These are phyloP conservation scores for Nanorana parkeri DNA, from an alignment of 2,113 vertebrate genomes.

Conservation along the genomic window DNA sequence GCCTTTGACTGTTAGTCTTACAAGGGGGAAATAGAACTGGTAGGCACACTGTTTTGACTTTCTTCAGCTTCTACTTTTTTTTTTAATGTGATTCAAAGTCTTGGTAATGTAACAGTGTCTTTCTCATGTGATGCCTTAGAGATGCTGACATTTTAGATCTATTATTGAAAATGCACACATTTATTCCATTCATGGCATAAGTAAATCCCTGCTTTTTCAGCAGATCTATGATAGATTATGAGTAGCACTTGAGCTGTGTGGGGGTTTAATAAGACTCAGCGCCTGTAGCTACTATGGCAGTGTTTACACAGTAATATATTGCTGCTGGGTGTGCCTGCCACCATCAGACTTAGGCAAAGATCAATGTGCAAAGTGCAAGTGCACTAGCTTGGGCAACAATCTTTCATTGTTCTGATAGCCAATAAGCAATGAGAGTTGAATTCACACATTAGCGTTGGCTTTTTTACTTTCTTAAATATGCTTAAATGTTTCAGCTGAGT, in stretches of 20 bases:
- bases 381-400: not conserved
- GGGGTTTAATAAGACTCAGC: not conserved
- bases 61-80: not conserved
- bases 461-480: not conserved
- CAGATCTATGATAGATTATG: not conserved
- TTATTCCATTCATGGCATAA: not conserved
- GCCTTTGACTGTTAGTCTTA: not conserved
- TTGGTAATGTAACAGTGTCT: not conserved
- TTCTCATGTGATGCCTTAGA: not conserved
- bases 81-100: not conserved
- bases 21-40: conserved; percentile 13
- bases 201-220: not conserved
- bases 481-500: not conserved
- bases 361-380: not conserved
- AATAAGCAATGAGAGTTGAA: not conserved
- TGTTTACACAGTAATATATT: not conserved
- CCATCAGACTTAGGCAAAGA: not conserved
- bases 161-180: not conserved
- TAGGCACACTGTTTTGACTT: not conserved
- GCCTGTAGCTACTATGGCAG: conserved; percentile 14
- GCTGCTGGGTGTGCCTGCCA: conserved; percentile 19
- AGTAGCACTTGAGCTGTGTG: not conserved
- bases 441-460: not conserved
- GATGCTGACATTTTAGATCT: not conserved
- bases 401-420: not conserved